Percentiles rank a stretch among this genome's conserved stretches.
phyloP scores from a whole-genome alignment of 2,113 vertebrate species.

The Pteruthius melanotis region DNA sequence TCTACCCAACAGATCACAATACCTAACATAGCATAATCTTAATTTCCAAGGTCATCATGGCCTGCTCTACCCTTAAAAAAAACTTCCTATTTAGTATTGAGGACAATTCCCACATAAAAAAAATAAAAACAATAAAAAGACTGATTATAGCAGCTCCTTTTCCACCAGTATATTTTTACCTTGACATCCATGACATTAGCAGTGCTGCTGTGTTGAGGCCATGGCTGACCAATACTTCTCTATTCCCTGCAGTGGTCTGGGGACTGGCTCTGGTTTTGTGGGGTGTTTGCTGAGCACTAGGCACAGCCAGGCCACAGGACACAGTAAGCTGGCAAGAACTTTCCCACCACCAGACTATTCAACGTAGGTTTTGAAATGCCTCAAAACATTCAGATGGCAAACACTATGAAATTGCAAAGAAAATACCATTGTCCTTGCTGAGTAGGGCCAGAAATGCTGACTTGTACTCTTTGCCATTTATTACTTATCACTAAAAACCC shows the following conservation, averaged over 20 bases:
- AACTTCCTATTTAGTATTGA: background rate
- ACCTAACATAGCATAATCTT: background rate
- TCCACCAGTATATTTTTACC: background rate
- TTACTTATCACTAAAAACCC: background rate
- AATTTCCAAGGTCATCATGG: background rate
- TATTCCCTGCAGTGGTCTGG: background rate
- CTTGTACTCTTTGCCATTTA: background rate
- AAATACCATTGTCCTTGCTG: background rate
- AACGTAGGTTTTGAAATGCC: background rate
- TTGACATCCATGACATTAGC: accelerated
- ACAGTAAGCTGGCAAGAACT: background rate
- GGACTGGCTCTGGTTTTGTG: background rate
- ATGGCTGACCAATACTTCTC: background rate
- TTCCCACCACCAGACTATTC: background rate
- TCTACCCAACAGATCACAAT: background rate
- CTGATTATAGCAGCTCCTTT: background rate
- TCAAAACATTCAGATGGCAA: background rate
- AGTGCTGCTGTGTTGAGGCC: background rate
- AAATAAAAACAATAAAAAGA: background rate
- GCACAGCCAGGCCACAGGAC: background rate
- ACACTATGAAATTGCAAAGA: background rate
- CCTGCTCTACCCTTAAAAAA: background rate
- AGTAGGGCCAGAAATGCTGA: background rate
- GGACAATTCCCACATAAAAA: background rate
- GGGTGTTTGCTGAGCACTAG: background rate